Evolutionary conservation across 2,888 invertebrate genomes (phyloP), one percentile per base, ranked within the genome.

Genomic region (Chrysolina haemoptera): DNA sequence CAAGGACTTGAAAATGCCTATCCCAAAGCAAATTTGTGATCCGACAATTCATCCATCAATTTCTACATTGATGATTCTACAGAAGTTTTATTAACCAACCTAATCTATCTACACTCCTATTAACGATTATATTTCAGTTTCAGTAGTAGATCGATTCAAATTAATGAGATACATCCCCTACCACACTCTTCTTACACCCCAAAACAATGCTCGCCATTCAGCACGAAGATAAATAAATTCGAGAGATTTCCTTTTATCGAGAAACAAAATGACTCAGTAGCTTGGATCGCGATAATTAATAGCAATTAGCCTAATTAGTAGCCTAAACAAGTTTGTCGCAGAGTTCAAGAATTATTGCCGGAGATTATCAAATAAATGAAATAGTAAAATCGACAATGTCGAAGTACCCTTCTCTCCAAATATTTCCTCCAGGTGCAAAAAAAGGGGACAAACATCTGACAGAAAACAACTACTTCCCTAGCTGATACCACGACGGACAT

Each of bases 81-180:
- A 46, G 46, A 3, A 14, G n/a, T 46, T 46, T n/a, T 2, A 6
- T 46, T 12, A 14, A 46, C 6, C 14, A 35, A 35, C 35, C 35
- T 35, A 4, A 35, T 8, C 46, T 46, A 46, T 46, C n/a, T n/a
- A 46, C 46, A 46, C 46, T 46, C 46, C 46, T n/a, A 12, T 46
- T 46, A n/a, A n/a, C n/a, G 46, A 46, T 46, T n/a, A 46, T 46
- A 53, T 53, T 53, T 53, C 53, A 53, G 53, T 20, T 22, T 20
- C 16, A 11, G 20, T 12, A 20, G 11, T 14, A 46, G n/a, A 46
- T 46, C 46, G 46, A 46, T 53, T 12, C 20, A 20, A 53, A 6
- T 20, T 53, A 53, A 53, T 53, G 53, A 20, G 53, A 20, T 53
- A 12, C 53, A 53, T 22, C 20, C 53, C 53, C 20, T 12, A 53